Evolutionary conservation across 2,113 vertebrate genomes (phyloP).

Genomic region (Pachyramphus minor): DNA sequence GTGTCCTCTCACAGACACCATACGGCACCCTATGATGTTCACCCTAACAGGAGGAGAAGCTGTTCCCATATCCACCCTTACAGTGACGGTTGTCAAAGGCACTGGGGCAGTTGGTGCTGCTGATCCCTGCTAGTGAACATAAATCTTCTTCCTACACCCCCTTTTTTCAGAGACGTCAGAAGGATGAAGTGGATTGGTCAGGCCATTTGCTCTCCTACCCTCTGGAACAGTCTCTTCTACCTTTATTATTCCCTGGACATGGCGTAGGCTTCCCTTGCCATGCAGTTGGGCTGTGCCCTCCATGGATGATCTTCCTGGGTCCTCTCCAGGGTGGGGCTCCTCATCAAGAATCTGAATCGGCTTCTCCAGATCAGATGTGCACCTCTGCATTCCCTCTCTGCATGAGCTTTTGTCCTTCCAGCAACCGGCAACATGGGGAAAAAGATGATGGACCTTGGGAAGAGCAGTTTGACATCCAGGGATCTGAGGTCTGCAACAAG

Average conservation of each 20-base stretch:
- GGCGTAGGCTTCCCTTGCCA: background rate
- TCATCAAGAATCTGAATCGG: background rate
- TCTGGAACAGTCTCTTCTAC: background rate
- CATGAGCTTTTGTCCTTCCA: background rate
- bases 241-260: background rate
- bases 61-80: background rate
- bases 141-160: background rate
- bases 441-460: background rate
- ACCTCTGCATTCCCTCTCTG: background rate
- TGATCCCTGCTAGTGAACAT: background rate
- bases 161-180: background rate
- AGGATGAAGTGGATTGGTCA: background rate
- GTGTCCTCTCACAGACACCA: background rate
- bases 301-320: background rate
- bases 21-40: background rate
- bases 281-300: background rate
- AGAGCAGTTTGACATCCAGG: background rate
- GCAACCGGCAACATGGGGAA: background rate
- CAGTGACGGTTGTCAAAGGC: background rate
- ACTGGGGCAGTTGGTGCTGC: background rate
- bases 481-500: background rate
- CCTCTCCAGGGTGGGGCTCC: background rate
- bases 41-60: background rate
- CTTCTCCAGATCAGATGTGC: background rate
- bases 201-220: background rate